Percentiles rank a stretch among this genome's conserved stretches.
phyloP scores from a whole-genome alignment of 2,113 vertebrate genomes.

The Albula glossodonta region DNA sequence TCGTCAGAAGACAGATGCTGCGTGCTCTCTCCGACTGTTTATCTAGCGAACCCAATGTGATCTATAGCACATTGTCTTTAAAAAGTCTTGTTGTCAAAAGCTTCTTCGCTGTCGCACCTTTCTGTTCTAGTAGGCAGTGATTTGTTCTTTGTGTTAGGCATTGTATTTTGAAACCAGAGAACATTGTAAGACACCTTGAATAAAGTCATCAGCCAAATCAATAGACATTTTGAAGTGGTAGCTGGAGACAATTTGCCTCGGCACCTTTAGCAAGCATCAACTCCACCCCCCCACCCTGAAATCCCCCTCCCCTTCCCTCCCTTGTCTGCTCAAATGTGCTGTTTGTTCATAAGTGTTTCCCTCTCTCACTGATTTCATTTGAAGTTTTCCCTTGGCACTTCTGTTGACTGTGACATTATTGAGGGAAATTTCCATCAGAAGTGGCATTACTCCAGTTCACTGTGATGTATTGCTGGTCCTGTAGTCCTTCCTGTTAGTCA shows the following conservation, averaged over 20 bases:
- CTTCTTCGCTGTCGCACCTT: neutral
- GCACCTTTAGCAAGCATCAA: neutral
- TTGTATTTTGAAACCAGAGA: slow-evolving; percentile 25
- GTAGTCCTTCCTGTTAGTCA: too few relatives aligned
- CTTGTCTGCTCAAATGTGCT: neutral
- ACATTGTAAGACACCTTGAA: slow-evolving; percentile 6
- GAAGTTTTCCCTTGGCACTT: neutral
- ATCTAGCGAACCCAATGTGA: neutral
- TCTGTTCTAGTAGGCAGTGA: neutral
- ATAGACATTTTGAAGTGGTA: slow-evolving; percentile 6
- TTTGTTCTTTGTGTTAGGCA: neutral
- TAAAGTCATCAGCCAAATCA: slow-evolving; percentile 14
- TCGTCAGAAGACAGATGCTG: neutral
- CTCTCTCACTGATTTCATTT: neutral
- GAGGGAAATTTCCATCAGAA: neutral
- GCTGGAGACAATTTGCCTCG: neutral
- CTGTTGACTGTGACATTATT: neutral
- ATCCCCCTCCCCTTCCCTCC: neutral
- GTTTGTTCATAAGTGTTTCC: neutral
- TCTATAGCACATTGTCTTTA: neutral
- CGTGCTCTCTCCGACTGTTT: neutral
- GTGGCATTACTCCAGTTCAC: neutral
- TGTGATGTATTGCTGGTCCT: neutral
- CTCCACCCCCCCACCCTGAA: neutral
- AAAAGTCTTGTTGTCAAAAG: neutral